phyloP scores from a whole-genome alignment of 2,113 vertebrate genomes.

The Chloropsis cyanopogon region DNA sequence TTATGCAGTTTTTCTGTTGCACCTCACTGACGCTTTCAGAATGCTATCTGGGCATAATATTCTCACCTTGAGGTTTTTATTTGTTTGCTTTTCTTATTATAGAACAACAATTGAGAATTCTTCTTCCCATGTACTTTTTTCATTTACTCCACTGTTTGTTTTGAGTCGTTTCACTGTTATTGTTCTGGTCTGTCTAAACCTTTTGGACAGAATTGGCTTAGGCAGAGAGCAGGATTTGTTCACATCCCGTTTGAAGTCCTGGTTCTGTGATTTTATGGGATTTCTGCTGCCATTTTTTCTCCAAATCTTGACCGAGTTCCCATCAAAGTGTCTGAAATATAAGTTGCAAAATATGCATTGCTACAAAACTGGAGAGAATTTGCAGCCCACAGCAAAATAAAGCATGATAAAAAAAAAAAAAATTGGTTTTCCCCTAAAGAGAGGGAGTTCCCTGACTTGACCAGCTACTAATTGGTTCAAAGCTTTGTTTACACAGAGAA shows the following conservation, averaged over 20 bases:
- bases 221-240: not conserved
- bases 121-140: conserved; percentile 2
- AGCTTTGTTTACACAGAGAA: conserved; percentile 45
- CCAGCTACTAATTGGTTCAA: conserved; percentile 35
- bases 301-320: not conserved
- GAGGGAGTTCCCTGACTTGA: conserved; percentile 32
- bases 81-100: conserved; percentile 32
- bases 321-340: not conserved
- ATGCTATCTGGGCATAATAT: not conserved
- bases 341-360: not conserved
- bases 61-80: not conserved
- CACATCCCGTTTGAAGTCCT: conserved; percentile 7
- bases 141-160: conserved; percentile 11
- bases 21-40: not conserved
- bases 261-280: not conserved
- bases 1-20: not conserved
- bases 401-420: not conserved
- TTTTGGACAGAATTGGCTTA: conserved; percentile 8
- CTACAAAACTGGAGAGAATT: not conserved
- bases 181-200: conserved; percentile 7
- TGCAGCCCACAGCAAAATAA: not conserved
- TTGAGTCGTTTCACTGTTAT: conserved; percentile 10
- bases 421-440: not conserved
- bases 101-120: conserved; percentile 16
- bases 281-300: not conserved